Evolutionary conservation across 2,797 vertebrate species (phyloP).

Genomic region (Spinibarbus caldwelli): DNA sequence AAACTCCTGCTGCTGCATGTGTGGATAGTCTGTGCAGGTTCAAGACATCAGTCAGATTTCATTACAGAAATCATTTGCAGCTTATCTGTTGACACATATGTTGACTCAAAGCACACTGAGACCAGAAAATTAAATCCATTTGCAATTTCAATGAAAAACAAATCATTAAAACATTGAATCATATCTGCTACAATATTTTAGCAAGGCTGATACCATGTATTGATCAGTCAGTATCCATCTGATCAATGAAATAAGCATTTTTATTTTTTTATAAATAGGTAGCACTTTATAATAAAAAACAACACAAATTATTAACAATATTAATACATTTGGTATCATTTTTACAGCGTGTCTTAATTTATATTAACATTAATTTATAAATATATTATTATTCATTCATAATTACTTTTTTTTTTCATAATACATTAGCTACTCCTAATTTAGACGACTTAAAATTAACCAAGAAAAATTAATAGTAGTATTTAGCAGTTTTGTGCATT

Average conservation of each 20-base stretch:
- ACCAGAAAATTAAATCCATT: not conserved
- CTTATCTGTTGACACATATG: not conserved
- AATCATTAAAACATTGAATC: not conserved
- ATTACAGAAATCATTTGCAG: conserved; percentile 7
- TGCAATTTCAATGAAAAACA: not conserved
- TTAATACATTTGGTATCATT: not conserved
- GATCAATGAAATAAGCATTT: not conserved
- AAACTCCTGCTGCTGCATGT: not conserved
- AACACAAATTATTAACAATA: not conserved
- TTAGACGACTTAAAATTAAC: not conserved
- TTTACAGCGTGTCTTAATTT: not conserved
- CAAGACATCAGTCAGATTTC: conserved; percentile 16
- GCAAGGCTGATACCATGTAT: not conserved
- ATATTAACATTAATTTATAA: not conserved
- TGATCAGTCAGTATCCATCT: not conserved
- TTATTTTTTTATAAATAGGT: not conserved
- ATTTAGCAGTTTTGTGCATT: too few relatives aligned
- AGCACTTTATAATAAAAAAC: not conserved
- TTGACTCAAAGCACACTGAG: not conserved
- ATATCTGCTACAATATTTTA: not conserved
- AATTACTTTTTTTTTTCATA: not conserved
- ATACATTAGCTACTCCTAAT: not conserved
- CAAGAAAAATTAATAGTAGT: not conserved
- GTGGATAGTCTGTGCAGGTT: not conserved
- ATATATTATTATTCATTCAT: not conserved